Evolutionary conservation across 2,888 invertebrate species (phyloP).

Genomic region (Volucella bombylans): DNA sequence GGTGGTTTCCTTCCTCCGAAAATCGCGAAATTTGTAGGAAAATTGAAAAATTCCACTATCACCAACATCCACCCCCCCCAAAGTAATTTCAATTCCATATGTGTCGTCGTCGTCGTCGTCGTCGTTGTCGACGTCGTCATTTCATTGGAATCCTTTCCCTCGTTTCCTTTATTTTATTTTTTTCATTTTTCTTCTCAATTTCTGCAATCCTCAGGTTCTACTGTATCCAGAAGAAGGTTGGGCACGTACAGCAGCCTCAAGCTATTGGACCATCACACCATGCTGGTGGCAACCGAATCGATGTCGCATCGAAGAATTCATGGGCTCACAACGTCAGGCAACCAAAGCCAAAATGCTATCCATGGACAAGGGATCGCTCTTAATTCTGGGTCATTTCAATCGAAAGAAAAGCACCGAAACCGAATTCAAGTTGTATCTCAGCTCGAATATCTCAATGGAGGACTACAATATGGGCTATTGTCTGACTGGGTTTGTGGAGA

Average conservation of each 20-base stretch:
- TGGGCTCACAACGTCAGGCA: conserved; percentile 85
- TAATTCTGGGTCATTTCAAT: conserved; percentile 89
- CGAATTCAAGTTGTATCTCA: conserved; percentile 92
- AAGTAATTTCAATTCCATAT: conserved; percentile 64
- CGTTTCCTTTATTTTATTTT: conserved; percentile 7
- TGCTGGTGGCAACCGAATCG: conserved; percentile 93
- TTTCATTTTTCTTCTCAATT: conserved; percentile 63
- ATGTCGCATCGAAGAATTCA: conserved; percentile 92
- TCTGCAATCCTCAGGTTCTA: conserved; percentile 85
- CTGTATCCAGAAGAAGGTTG: conserved; percentile 94
- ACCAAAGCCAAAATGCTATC: conserved; percentile 91
- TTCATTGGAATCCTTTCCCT: conserved; percentile 48
- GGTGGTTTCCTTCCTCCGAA: background rate
- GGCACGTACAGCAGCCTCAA: conserved; percentile 92
- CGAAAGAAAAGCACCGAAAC: conserved; percentile 87
- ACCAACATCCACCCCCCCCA: background rate
- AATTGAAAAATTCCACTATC: conserved; percentile 52
- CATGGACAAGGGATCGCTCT: conserved; percentile 89
- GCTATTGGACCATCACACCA: conserved; percentile 93
- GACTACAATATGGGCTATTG: conserved; percentile 96
- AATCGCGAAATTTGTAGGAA: conserved; percentile 50
- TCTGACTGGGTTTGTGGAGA: conserved; percentile 92
- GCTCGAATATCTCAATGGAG: conserved; percentile 91
- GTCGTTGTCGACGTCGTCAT: conserved; percentile 15
- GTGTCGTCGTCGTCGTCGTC: conserved; percentile 14